Conservation (phyloP, 2,888 invertebrate genomes). For the Drosophila melanocephala region DNA sequence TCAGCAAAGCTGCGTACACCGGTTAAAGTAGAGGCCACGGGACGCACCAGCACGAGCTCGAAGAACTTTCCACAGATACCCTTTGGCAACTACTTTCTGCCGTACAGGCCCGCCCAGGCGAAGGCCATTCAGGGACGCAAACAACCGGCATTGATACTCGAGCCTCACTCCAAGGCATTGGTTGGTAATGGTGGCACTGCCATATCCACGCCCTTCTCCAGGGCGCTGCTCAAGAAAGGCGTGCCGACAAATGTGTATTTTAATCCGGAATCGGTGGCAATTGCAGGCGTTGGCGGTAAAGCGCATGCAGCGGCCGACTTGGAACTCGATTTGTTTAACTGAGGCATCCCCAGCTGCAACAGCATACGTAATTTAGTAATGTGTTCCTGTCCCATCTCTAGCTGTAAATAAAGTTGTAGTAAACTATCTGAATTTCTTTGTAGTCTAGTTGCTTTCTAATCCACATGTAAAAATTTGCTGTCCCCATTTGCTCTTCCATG, state of each 20-base stretch:
- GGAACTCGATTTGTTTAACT: constrained; percentile 86
- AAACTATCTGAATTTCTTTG: constrained; percentile 23
- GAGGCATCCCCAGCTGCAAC: constrained; percentile 18
- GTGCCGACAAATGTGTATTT: constrained; percentile 88
- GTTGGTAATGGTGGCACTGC: constrained; percentile 89
- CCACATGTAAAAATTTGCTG: constrained; percentile 35
- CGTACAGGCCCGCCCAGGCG: constrained; percentile 69
- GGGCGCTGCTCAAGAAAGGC: constrained; percentile 88
- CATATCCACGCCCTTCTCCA: constrained; percentile 89
- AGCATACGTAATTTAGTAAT: constrained; percentile 39
- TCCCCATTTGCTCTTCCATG: constrained; percentile 23
- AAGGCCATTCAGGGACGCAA: constrained; percentile 57
- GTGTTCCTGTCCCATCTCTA: constrained; percentile 60
- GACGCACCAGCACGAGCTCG: constrained; percentile 80
- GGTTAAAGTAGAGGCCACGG: constrained; percentile 82
- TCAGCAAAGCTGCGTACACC: constrained; percentile 43
- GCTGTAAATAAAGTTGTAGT: constrained; percentile 60
- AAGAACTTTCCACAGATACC: constrained; percentile 82
- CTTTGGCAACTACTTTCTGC: constrained; percentile 83
- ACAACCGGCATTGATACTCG: constrained; percentile 86
- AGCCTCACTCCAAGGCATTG: constrained; percentile 89
- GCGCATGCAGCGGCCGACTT: constrained; percentile 92
- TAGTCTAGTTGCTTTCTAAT: constrained; percentile 34
- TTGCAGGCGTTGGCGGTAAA: constrained; percentile 91
- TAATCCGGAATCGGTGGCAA: constrained; percentile 89